Evolutionary conservation across 2,888 invertebrate genomes (phyloP).

Genomic region (Drosophila lacicola): DNA sequence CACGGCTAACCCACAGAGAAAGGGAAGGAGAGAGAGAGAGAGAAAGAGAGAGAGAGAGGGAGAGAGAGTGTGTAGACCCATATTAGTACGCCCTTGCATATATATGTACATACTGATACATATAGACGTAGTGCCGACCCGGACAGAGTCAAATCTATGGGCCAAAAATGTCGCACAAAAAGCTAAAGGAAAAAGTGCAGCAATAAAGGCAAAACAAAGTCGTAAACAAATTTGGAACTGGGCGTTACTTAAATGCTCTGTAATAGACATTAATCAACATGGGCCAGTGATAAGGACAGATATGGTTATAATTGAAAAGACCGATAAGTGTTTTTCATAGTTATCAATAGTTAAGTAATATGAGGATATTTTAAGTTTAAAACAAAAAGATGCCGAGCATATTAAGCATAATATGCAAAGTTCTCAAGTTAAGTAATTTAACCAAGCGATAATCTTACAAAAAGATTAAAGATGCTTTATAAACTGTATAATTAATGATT

Average conservation of each 20-base stretch:
- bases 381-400: too few relatives aligned
- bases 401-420: too few relatives aligned
- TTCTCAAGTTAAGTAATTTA: too few relatives aligned
- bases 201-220: constrained; percentile 36
- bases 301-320: constrained; percentile 1
- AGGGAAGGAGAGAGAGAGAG: neutral
- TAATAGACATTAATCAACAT: constrained; percentile 32
- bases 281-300: constrained; percentile 8
- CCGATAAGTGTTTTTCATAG: too few relatives aligned
- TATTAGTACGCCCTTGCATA: constrained; percentile 34
- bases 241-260: constrained; percentile 47
- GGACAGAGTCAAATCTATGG: constrained; percentile 52
- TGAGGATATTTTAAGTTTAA: too few relatives aligned
- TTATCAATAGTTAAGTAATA: too few relatives aligned
- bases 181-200: constrained; percentile 43
- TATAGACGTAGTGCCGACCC: constrained; percentile 15
- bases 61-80: constrained; percentile 13
- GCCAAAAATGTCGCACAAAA: constrained; percentile 69
- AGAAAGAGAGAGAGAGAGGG: neutral
- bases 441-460: too few relatives aligned
- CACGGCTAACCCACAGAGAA: constrained; percentile 49
- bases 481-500: too few relatives aligned
- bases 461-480: too few relatives aligned
- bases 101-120: constrained; percentile 22
- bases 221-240: constrained; percentile 35